Evolutionary conservation across 2,888 invertebrate genomes (phyloP).

Genomic region (Melanargia galathea): DNA sequence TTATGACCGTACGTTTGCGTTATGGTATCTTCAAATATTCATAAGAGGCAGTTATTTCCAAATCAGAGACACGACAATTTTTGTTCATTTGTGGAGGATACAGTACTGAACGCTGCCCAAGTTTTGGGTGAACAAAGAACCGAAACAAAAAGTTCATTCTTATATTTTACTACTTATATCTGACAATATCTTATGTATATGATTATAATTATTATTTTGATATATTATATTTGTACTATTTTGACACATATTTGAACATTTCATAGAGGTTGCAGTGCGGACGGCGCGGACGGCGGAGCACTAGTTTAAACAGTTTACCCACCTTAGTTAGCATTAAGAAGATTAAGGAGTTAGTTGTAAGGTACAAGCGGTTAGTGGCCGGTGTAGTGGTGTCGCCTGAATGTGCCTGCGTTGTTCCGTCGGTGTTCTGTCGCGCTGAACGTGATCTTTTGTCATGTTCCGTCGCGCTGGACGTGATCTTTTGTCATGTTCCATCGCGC

Average conservation of each 20-base stretch:
- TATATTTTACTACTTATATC: too few relatives aligned
- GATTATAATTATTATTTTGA: not conserved
- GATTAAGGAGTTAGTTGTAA: slow-evolving; percentile 36
- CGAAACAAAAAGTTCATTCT: too few relatives aligned
- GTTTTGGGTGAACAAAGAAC: too few relatives aligned
- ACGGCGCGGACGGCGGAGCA: slow-evolving; percentile 14
- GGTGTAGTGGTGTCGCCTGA: slow-evolving; percentile 17
- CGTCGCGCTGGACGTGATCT: too few relatives aligned
- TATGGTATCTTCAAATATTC: too few relatives aligned
- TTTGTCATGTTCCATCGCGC: slow-evolving; percentile 6
- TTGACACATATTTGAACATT: slow-evolving; percentile 20
- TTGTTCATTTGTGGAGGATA: too few relatives aligned
- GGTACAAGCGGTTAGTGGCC: slow-evolving; percentile 26
- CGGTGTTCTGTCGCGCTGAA: slow-evolving; percentile 7
- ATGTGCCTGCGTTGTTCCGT: slow-evolving; percentile 24
- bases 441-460: too few relatives aligned
- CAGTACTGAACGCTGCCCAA: too few relatives aligned
- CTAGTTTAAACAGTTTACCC: not conserved
- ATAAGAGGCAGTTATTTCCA: too few relatives aligned
- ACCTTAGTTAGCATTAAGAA: slow-evolving; percentile 34
- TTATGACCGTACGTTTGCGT: too few relatives aligned
- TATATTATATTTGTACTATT: not conserved
- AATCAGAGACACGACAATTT: too few relatives aligned
- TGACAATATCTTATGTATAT: too few relatives aligned
- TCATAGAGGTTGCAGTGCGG: slow-evolving; percentile 29